These are phyloP conservation scores for Ondatra zibethicus DNA, from an alignment of 2,113 vertebrate genomes.

Conservation along the genomic window DNA sequence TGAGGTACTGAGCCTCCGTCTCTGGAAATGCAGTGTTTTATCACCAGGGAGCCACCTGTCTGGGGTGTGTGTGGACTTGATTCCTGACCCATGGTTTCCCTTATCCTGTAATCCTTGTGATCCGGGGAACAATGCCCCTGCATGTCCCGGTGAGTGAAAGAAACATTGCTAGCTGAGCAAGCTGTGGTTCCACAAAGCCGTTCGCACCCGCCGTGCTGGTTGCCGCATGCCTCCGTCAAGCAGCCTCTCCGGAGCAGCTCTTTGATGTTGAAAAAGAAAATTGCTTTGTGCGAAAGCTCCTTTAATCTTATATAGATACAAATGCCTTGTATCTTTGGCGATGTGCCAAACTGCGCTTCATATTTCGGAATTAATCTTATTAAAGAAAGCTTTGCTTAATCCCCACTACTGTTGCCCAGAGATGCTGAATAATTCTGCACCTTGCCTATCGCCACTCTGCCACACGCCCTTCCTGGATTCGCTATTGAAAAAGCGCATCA, in stretches of 20 bases:
- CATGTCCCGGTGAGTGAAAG: not conserved
- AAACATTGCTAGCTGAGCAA: not conserved
- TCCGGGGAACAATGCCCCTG: not conserved
- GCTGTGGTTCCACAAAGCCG: not conserved
- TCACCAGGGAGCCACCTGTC: not conserved
- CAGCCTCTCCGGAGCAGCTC: not conserved
- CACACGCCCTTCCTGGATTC: not conserved
- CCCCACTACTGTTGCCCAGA: constrained; percentile 26
- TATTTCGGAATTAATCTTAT: constrained; percentile 74
- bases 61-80: not conserved
- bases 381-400: constrained; percentile 69
- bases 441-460: not conserved
- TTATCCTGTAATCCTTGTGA: constrained; percentile 27
- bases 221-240: not conserved
- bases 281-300: constrained; percentile 55
- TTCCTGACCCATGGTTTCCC: not conserved
- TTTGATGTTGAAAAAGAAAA: constrained; percentile 73
- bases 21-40: constrained; percentile 36
- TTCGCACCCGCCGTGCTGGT: not conserved
- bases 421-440: constrained; percentile 42
- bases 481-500: not conserved
- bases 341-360: not conserved
- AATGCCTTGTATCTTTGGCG: constrained; percentile 68
- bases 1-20: not conserved
- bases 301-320: constrained; percentile 71